Percentiles rank a stretch among this genome's conserved stretches.
Evolutionary conservation across 64 coral and sea anemone genomes (phyloP).

Genomic region (Pocillopora damicornis): DNA sequence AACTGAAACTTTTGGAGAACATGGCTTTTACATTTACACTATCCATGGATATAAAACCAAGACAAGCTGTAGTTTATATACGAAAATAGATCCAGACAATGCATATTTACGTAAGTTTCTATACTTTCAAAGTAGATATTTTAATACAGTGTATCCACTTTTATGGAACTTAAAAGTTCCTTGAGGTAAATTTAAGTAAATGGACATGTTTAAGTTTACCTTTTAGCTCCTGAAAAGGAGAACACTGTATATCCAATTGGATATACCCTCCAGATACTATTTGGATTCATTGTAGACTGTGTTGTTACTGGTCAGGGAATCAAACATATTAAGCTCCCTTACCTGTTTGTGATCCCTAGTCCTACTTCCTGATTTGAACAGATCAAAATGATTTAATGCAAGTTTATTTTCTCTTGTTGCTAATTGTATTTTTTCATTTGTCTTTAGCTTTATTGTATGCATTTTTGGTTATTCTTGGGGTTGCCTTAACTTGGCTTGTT

Average conservation of each 20-base stretch:
- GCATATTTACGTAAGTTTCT: conserved; percentile 4
- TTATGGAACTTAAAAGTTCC: not conserved
- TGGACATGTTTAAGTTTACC: too few species aligned
- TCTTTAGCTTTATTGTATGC: conserved; percentile 21
- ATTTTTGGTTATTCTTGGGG: not conserved
- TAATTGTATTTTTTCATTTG: not conserved
- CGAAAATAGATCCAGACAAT: not conserved
- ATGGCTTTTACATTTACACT: not conserved
- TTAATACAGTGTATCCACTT: not conserved
- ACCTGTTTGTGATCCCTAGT: too few species aligned
- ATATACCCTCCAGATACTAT: too few species aligned
- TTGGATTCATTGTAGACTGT: too few species aligned
- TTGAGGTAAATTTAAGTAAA: too few species aligned
- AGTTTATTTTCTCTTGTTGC: too few species aligned
- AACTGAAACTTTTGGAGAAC: not conserved
- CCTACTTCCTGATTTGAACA: too few species aligned
- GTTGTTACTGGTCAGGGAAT: too few species aligned
- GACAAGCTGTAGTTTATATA: not conserved
- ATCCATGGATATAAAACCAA: not conserved
- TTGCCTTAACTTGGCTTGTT: not conserved
- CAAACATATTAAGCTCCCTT: too few species aligned
- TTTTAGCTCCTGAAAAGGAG: too few species aligned
- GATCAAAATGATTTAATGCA: too few species aligned
- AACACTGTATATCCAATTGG: too few species aligned
- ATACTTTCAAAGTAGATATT: not conserved